phyloP scores from a whole-genome alignment of 2,888 invertebrate species.

The Didymodactylos carnosus region DNA sequence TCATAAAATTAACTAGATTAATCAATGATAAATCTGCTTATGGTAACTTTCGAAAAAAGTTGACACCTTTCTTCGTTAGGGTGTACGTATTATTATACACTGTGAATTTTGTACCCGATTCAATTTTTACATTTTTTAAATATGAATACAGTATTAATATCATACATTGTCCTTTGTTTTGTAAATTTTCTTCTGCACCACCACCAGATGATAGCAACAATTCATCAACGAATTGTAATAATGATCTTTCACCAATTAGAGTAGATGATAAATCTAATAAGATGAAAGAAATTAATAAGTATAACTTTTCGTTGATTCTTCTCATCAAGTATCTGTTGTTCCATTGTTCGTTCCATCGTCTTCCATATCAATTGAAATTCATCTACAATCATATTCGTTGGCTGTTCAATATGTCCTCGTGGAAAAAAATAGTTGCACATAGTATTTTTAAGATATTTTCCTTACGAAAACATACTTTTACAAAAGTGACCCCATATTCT shows the following conservation, averaged over 20 bases:
- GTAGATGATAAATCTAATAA: neutral
- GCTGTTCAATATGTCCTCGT: neutral
- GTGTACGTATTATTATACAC: neutral
- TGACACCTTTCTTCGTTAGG: neutral
- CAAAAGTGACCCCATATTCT: too few relatives aligned
- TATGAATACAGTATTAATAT: neutral
- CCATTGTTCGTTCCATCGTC: neutral
- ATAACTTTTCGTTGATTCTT: neutral
- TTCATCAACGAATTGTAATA: neutral
- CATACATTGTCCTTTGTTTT: neutral
- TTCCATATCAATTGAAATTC: neutral
- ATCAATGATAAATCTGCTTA: neutral
- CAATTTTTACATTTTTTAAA: neutral
- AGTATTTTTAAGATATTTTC: too few relatives aligned
- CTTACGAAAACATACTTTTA: too few relatives aligned
- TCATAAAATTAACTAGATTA: neutral
- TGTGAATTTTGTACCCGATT: neutral
- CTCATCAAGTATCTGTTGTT: neutral
- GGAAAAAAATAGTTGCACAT: too few relatives aligned
- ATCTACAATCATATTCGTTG: neutral
- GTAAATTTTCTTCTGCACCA: neutral
- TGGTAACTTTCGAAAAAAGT: neutral
- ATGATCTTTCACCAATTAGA: neutral
- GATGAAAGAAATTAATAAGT: neutral
- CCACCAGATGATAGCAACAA: neutral